Percentiles rank a stretch among this genome's conserved stretches.
phyloP scores from a whole-genome alignment of 2,888 invertebrate species.

The Cheilosia vernalis region DNA sequence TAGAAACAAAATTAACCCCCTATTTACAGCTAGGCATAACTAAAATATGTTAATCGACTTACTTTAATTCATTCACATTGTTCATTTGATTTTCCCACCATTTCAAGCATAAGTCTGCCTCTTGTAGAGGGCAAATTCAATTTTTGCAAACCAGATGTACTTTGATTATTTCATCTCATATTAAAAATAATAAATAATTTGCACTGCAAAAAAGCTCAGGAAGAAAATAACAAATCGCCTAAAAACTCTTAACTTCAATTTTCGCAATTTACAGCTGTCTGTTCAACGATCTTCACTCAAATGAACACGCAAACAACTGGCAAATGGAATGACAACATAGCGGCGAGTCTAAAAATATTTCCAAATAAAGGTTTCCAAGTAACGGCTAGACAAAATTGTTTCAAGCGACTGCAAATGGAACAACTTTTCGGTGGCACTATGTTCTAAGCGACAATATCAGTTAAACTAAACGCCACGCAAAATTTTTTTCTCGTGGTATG shows the following conservation, averaged over 20 bases:
- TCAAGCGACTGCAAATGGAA: too few relatives aligned
- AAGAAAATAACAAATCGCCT: not conserved
- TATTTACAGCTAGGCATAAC: not conserved
- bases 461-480: too few relatives aligned
- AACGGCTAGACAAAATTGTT: too few relatives aligned
- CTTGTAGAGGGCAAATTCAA: not conserved
- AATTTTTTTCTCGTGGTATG: too few relatives aligned
- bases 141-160: conserved; percentile 1
- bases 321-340: not conserved
- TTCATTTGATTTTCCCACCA: conserved; percentile 3
- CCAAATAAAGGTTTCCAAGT: too few relatives aligned
- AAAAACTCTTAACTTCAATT: not conserved
- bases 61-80: not conserved
- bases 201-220: not conserved
- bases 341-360: too few relatives aligned
- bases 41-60: not conserved
- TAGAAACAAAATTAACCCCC: conserved; percentile 8
- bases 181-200: not conserved
- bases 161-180: not conserved
- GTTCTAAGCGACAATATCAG: too few relatives aligned
- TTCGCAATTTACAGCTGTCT: not conserved
- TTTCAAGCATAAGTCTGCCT: conserved; percentile 9
- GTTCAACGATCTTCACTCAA: not conserved
- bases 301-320: not conserved
- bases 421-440: too few relatives aligned